phyloP scores from a whole-genome alignment of 2,888 invertebrate genomes.

The Rotaria macrura region DNA sequence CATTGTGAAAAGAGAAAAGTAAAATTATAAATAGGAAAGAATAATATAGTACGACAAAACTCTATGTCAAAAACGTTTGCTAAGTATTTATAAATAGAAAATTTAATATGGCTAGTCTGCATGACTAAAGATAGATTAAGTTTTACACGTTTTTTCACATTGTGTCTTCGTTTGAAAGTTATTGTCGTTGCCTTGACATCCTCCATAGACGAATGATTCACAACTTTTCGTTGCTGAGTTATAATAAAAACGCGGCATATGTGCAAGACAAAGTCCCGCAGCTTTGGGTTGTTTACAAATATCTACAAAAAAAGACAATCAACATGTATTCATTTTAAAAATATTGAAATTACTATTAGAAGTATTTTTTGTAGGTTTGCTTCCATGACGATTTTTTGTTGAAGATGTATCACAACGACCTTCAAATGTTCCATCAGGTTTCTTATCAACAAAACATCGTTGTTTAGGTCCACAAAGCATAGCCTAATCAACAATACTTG shows the following conservation, averaged over 20 bases:
- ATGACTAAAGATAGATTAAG: not conserved
- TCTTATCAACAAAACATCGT: not conserved
- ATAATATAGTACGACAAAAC: too few relatives aligned
- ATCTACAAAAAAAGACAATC: not conserved
- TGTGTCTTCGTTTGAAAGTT: slow-evolving; percentile 34
- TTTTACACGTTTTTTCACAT: slow-evolving; percentile 32
- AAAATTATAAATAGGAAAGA: too few relatives aligned
- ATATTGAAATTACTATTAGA: not conserved
- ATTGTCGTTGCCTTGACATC: slow-evolving; percentile 35
- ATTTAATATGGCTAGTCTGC: too few relatives aligned
- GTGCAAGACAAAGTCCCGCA: not conserved
- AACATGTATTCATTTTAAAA: not conserved
- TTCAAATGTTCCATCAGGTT: not conserved
- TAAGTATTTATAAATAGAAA: not conserved
- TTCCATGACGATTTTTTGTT: not conserved
- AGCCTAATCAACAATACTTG: not conserved
- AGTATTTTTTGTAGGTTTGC: not conserved
- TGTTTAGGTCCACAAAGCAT: not conserved
- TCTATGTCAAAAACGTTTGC: too few relatives aligned
- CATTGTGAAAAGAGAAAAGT: too few relatives aligned
- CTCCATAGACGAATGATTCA: not conserved
- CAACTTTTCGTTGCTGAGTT: not conserved
- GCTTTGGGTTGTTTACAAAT: not conserved
- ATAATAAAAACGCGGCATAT: not conserved
- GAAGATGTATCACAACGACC: not conserved